Conservation (phyloP, 2,113 vertebrate genomes). For the Catharus bicknelli region DNA sequence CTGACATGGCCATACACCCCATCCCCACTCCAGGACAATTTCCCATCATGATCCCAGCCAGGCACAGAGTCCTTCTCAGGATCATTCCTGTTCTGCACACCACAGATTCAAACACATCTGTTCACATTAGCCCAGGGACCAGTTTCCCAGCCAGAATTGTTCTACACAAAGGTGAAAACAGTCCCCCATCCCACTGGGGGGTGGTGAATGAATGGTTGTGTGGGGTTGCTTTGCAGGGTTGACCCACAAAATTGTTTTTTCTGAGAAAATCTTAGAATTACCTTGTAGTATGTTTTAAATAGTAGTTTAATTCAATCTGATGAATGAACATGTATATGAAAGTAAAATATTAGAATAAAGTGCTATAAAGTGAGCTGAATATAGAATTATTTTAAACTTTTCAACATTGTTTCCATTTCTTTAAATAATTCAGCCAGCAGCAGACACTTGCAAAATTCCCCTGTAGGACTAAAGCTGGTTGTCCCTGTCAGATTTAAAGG, state of each 20-base stretch:
- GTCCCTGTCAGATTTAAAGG: conserved; percentile 38
- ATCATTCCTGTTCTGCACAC: background rate
- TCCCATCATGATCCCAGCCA: background rate
- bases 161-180: background rate
- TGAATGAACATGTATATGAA: background rate
- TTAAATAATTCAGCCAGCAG: background rate
- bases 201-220: accelerated
- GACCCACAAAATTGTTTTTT: background rate
- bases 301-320: background rate
- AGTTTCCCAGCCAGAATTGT: background rate
- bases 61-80: background rate
- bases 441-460: background rate
- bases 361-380: background rate
- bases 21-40: background rate
- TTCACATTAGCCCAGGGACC: background rate
- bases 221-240: background rate
- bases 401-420: background rate
- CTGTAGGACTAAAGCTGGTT: background rate
- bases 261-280: background rate
- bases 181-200: accelerated
- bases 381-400: background rate
- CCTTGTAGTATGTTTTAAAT: background rate
- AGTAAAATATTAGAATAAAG: background rate
- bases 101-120: accelerated
- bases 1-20: background rate